Percentiles rank a stretch among this genome's conserved stretches.
Evolutionary conservation across 37 sponge, comb jelly and placozoan genomes (phyloP).

Genomic region (Bolinopsis microptera): DNA sequence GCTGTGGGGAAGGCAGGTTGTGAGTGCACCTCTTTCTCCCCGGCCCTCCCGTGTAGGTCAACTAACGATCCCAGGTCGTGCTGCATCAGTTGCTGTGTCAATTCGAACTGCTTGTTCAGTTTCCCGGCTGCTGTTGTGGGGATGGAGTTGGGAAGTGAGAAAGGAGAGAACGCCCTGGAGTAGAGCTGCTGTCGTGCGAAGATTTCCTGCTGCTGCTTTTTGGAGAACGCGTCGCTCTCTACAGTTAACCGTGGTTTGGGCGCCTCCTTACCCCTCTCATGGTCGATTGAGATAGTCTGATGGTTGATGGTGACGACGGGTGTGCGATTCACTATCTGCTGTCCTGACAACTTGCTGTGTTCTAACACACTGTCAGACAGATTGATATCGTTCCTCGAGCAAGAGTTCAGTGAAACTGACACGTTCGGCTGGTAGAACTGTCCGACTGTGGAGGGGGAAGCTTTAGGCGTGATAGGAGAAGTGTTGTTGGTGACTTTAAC

Average conservation of each 20-base stretch:
- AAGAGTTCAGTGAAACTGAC: slow-evolving; percentile 24
- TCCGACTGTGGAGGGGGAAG: slow-evolving; percentile 30
- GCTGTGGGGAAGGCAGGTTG: slow-evolving; percentile 58
- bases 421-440: slow-evolving; percentile 39
- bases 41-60: slow-evolving; percentile 37
- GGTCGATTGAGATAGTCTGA: slow-evolving; percentile 41
- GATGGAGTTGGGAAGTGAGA: slow-evolving; percentile 10
- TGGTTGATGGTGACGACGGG: slow-evolving; percentile 62
- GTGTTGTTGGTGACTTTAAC: slow-evolving; percentile 24
- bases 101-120: slow-evolving; percentile 5
- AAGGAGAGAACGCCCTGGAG: slow-evolving; percentile 59
- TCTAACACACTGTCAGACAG: slow-evolving; percentile 56
- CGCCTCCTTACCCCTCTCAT: slow-evolving; percentile 33
- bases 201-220: slow-evolving; percentile 63
- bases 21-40: not conserved
- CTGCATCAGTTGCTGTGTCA: slow-evolving; percentile 42
- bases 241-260: slow-evolving; percentile 22
- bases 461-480: slow-evolving; percentile 47
- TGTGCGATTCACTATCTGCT: not conserved
- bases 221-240: slow-evolving; percentile 50
- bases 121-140: slow-evolving; percentile 47
- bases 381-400: slow-evolving; percentile 23
- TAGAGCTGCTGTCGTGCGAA: slow-evolving; percentile 51
- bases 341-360: slow-evolving; percentile 45
- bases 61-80: slow-evolving; percentile 37